A percentile compares a stretch with the other conserved stretches of the same genome.
These are phyloP conservation scores for Adoxophyes honmai DNA, from an alignment of 1,140 invertebrate genomes.

Conservation along the genomic window DNA sequence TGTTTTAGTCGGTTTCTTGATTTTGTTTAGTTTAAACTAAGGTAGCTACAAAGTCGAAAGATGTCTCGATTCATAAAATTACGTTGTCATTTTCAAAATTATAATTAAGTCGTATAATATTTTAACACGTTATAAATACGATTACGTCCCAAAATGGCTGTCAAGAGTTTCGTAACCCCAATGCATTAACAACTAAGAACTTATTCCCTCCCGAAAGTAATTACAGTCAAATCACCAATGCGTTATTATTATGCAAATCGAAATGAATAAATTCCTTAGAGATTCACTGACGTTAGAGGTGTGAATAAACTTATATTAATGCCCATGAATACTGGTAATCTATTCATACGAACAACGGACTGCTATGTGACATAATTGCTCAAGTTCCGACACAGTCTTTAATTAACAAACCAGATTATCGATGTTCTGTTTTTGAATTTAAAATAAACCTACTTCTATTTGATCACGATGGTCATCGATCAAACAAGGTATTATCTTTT, in stretches of 20 bases:
- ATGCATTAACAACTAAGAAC: constrained; percentile 9
- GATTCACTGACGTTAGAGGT: constrained; percentile 5
- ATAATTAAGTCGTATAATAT: no score
- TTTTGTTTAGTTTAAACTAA: no score
- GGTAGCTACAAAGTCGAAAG: no score
- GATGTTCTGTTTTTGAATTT: constrained; percentile 10
- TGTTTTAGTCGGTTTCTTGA: no score
- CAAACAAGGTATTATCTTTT: constrained; percentile 32
- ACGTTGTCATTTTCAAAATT: no score
- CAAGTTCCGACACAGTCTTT: constrained; percentile 9
- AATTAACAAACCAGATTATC: constrained; percentile 8
- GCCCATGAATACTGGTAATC: constrained; percentile 9
- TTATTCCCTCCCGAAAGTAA: constrained; percentile 35
- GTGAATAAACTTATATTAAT: constrained; percentile 11
- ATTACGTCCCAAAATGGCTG: background rate
- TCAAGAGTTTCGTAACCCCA: background rate
- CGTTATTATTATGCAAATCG: constrained; percentile 51
- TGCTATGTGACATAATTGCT: constrained; percentile 1
- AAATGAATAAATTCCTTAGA: constrained; percentile 28
- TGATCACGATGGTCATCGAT: constrained; percentile 26
- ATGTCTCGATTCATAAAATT: no score
- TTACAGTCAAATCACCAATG: constrained; percentile 41
- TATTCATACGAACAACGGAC: constrained; percentile 9
- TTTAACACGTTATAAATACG: constrained; percentile 6
- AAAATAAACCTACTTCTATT: constrained; percentile 17